Conservation (phyloP, 2,888 invertebrate species). For the Rhingia campestris region DNA sequence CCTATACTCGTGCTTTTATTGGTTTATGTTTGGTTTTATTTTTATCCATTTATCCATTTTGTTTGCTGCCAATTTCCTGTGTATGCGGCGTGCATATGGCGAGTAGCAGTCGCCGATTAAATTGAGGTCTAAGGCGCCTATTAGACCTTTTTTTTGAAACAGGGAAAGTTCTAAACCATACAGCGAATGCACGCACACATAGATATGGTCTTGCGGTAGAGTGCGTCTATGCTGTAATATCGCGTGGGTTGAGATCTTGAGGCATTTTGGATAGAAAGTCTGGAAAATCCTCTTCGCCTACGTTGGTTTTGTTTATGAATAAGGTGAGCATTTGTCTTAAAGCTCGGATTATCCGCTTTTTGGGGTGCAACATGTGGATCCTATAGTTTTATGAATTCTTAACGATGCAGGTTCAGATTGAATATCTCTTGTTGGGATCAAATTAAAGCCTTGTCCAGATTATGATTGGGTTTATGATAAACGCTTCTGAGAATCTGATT, state of each 20-base stretch:
- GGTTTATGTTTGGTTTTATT: slow-evolving; percentile 56
- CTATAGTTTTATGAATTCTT: too few relatives aligned
- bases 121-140: slow-evolving; percentile 64
- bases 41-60: slow-evolving; percentile 62
- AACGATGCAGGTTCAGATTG: too few relatives aligned
- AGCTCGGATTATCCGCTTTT: too few relatives aligned
- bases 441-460: too few relatives aligned
- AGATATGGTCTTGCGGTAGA: not conserved
- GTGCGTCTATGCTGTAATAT: slow-evolving; percentile 27
- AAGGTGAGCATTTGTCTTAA: too few relatives aligned
- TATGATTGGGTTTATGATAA: too few relatives aligned
- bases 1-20: slow-evolving; percentile 12
- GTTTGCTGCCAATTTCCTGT: slow-evolving; percentile 69
- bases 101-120: slow-evolving; percentile 53
- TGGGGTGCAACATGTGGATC: too few relatives aligned
- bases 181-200: not conserved
- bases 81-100: slow-evolving; percentile 57
- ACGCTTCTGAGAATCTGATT: too few relatives aligned
- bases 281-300: slow-evolving; percentile 30
- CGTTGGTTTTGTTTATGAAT: not conserved
- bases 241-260: slow-evolving; percentile 23
- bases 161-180: slow-evolving; percentile 66
- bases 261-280: slow-evolving; percentile 24
- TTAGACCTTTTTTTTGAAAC: slow-evolving; percentile 27
- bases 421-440: too few relatives aligned